A percentile compares a stretch with the other conserved stretches of the same genome.
These are phyloP conservation scores for Pelosia muscerda DNA, from an alignment of 2,888 invertebrate species.

Conservation along the genomic window DNA sequence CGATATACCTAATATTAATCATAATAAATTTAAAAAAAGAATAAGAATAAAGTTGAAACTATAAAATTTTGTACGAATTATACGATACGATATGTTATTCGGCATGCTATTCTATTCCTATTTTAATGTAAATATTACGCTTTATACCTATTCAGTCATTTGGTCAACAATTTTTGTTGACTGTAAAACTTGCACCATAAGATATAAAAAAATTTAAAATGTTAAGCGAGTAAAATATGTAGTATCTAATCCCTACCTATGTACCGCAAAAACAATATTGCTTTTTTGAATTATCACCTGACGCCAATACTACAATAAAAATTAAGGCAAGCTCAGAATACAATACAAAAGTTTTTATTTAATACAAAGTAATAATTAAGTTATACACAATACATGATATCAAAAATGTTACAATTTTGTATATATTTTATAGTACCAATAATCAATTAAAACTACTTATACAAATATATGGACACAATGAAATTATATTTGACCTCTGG, in stretches of 20 bases:
- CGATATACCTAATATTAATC: background rate
- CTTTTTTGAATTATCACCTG: background rate
- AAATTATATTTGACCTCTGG: too few species aligned
- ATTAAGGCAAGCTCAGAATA: background rate
- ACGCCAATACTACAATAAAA: background rate
- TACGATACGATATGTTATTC: too few species aligned
- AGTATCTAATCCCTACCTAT: too few species aligned
- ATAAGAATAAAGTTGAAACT: background rate
- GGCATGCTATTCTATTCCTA: too few species aligned
- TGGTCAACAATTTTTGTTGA: background rate
- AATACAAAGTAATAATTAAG: background rate
- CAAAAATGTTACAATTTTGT: background rate
- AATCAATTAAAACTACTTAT: background rate
- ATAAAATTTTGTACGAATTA: background rate
- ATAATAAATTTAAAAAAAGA: background rate
- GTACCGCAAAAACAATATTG: background rate
- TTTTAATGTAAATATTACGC: background rate
- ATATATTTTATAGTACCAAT: background rate
- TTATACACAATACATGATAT: background rate
- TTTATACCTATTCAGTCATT: constrained; percentile 6
- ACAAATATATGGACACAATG: background rate
- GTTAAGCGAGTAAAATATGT: background rate
- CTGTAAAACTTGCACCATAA: background rate
- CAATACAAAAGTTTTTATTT: background rate
- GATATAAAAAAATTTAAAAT: background rate